phyloP scores from a whole-genome alignment of 2,888 invertebrate species.

The Pasiphila rectangulata region DNA sequence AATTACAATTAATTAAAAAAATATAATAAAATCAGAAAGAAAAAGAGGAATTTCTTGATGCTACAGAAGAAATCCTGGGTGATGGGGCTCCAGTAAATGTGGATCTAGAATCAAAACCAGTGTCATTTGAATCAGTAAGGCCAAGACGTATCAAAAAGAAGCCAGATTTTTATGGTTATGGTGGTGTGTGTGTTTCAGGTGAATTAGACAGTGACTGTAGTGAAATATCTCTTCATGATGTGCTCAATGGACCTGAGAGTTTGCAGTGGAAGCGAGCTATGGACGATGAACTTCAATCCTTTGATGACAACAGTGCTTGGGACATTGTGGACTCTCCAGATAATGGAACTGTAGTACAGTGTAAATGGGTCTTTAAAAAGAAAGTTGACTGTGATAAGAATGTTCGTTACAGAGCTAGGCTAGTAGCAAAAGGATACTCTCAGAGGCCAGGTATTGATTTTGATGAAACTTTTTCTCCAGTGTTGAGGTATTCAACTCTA shows the following conservation, averaged over 20 bases:
- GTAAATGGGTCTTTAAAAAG: conserved; percentile 30
- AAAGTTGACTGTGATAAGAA: conserved; percentile 19
- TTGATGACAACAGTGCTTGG: conserved; percentile 33
- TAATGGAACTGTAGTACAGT: conserved; percentile 22
- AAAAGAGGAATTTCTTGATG: no score
- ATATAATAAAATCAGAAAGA: no score
- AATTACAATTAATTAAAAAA: no score
- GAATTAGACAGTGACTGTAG: conserved; percentile 5
- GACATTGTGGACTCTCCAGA: conserved; percentile 25
- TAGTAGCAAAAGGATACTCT: conserved; percentile 26
- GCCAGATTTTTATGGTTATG: conserved; percentile 16
- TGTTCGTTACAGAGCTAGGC: conserved; percentile 18
- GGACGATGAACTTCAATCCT: conserved; percentile 27
- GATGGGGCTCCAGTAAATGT: no score
- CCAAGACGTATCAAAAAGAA: no score
- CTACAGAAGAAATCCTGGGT: no score
- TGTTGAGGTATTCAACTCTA: conserved; percentile 20
- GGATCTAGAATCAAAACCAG: no score
- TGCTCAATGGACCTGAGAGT: conserved; percentile 21
- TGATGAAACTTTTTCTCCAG: conserved; percentile 23
- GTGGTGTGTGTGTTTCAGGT: no score
- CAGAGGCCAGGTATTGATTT: conserved; percentile 23
- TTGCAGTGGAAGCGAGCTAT: conserved; percentile 28
- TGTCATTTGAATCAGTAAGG: no score
- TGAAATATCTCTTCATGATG: conserved; percentile 10